Percentiles rank a stretch among this genome's conserved stretches.
phyloP scores from a whole-genome alignment of 2,888 invertebrate species.

The Athripsodes cinereus region DNA sequence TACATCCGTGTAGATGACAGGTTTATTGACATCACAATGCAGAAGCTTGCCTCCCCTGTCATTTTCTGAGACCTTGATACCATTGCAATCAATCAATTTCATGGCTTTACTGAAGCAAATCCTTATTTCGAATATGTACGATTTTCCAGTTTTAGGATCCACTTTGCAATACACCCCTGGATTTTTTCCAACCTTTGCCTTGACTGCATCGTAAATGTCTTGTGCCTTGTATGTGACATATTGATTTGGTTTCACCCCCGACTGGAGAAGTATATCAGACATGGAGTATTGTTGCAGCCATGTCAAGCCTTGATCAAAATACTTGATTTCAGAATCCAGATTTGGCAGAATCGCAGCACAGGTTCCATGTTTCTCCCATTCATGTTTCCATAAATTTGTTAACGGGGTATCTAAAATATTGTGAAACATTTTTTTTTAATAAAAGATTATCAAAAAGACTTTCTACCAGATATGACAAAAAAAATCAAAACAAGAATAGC shows the following conservation, averaged over 20 bases:
- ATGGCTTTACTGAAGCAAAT: constrained; percentile 68
- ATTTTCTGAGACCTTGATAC: constrained; percentile 37
- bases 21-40: constrained; percentile 48
- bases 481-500: too few species aligned
- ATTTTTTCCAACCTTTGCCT: constrained; percentile 48
- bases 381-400: constrained; percentile 68
- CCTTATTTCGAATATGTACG: constrained; percentile 63
- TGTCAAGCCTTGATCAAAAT: constrained; percentile 59
- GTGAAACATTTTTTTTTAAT: background rate
- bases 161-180: constrained; percentile 59
- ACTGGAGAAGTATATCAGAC: constrained; percentile 49
- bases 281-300: constrained; percentile 58
- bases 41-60: constrained; percentile 42
- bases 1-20: constrained; percentile 46
- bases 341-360: constrained; percentile 57
- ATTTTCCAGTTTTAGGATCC: constrained; percentile 51
- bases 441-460: too few species aligned
- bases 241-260: constrained; percentile 52
- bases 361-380: constrained; percentile 80
- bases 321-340: constrained; percentile 58
- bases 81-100: constrained; percentile 60
- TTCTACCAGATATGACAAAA: too few species aligned
- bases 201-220: constrained; percentile 49
- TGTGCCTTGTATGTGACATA: constrained; percentile 40
- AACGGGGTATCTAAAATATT: constrained; percentile 33